A percentile compares a stretch with the other conserved stretches of the same genome.
phyloP scores from a whole-genome alignment of 2,797 vertebrate genomes.

The Lithobates sylvaticus region DNA sequence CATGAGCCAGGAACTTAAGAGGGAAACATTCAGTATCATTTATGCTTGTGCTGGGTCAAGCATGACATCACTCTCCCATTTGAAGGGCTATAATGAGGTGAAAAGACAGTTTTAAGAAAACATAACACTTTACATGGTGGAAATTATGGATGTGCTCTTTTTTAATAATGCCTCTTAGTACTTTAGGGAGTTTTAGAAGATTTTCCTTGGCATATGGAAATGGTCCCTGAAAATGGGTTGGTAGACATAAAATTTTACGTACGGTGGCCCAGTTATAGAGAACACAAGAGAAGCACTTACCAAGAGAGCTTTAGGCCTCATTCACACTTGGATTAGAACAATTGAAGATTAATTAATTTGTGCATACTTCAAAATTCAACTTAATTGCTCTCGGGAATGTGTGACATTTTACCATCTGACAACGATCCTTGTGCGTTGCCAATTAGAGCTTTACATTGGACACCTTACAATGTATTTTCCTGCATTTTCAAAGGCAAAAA shows the following conservation, averaged over 20 bases:
- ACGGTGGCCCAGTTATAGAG: neutral
- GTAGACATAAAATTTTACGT: neutral
- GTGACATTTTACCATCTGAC: too few species aligned
- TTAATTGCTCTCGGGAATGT: too few species aligned
- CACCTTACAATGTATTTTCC: too few species aligned
- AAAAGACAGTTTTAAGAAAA: constrained; percentile 78
- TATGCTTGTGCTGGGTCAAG: constrained; percentile 80
- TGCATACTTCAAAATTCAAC: too few species aligned
- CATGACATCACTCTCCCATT: constrained; percentile 79
- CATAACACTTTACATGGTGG: constrained; percentile 79
- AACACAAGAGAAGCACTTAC: neutral
- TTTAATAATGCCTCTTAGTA: constrained; percentile 49
- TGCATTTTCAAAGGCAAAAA: too few species aligned
- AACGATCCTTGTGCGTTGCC: too few species aligned
- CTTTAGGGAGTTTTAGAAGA: constrained; percentile 46
- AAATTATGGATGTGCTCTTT: constrained; percentile 65
- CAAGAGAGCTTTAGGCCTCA: neutral
- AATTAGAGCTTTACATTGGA: too few species aligned
- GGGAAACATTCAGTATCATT: constrained; percentile 82
- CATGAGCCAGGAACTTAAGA: constrained; percentile 81
- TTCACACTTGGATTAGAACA: too few species aligned
- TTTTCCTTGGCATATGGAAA: constrained; percentile 42
- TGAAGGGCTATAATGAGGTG: constrained; percentile 80
- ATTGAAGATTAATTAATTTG: too few species aligned
- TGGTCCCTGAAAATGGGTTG: constrained; percentile 7